Evolutionary conservation across 2,797 vertebrate genomes (phyloP).

Genomic region (Poecilia velifera): DNA sequence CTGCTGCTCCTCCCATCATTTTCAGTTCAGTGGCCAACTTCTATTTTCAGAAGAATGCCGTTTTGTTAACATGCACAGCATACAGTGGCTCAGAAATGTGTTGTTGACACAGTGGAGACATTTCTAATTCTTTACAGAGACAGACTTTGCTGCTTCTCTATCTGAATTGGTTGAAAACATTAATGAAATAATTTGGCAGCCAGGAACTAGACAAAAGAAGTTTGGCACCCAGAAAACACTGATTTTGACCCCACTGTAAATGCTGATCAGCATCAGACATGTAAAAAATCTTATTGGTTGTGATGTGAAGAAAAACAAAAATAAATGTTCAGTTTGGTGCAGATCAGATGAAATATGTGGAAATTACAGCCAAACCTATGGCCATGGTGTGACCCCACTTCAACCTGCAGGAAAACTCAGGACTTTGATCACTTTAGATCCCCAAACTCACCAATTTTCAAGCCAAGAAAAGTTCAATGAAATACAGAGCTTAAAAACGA

Average conservation of each 20-base stretch:
- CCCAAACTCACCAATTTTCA: too few species aligned
- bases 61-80: neutral
- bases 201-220: neutral
- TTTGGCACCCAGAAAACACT: neutral
- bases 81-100: neutral
- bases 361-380: neutral
- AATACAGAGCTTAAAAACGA: too few species aligned
- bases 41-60: too few species aligned
- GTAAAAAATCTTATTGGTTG: neutral
- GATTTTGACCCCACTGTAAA: neutral
- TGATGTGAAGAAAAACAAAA: neutral
- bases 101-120: neutral
- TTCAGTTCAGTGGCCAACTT: neutral
- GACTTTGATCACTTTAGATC: too few species aligned
- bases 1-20: neutral
- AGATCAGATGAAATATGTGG: too few species aligned
- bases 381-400: too few species aligned
- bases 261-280: neutral
- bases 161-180: neutral
- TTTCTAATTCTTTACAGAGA: neutral
- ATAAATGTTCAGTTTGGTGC: too few species aligned
- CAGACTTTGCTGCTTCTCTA: neutral
- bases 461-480: too few species aligned
- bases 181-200: neutral
- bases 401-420: too few species aligned